Percentiles rank a stretch among this genome's conserved stretches.
phyloP scores from a whole-genome alignment of 2,797 vertebrate genomes.

The Prionace glauca region DNA sequence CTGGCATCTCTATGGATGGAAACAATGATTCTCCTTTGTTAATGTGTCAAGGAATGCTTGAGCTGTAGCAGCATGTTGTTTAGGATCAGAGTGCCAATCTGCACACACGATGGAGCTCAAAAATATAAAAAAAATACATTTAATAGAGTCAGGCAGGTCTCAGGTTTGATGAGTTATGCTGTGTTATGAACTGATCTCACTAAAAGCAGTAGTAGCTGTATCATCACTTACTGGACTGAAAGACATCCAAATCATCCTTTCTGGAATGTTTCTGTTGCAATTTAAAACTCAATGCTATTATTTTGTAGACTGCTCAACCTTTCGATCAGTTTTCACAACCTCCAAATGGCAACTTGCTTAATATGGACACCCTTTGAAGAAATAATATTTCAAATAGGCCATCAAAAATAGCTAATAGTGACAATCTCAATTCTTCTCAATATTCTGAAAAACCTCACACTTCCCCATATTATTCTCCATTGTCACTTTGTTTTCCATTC shows the following conservation, averaged over 20 bases:
- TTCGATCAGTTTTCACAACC: neutral
- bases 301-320: neutral
- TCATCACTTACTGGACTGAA: neutral
- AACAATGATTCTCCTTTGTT: neutral
- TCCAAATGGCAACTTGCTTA: neutral
- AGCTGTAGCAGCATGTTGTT: neutral
- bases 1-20: neutral
- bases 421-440: neutral
- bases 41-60: neutral
- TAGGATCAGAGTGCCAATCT: neutral
- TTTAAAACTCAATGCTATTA: neutral
- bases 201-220: neutral
- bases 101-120: neutral
- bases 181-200: neutral
- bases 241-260: neutral
- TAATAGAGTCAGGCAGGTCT: neutral
- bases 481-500: no score
- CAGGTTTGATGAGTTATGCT: neutral
- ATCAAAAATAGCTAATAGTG: neutral
- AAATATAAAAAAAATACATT: neutral
- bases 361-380: neutral
- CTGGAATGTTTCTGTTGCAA: neutral
- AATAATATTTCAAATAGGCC: neutral
- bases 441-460: neutral
- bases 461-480: no score